Evolutionary conservation across 2,797 vertebrate species (phyloP), one percentile per base, ranked within the genome.

Genomic region (Brachyrhaphis roseni): DNA sequence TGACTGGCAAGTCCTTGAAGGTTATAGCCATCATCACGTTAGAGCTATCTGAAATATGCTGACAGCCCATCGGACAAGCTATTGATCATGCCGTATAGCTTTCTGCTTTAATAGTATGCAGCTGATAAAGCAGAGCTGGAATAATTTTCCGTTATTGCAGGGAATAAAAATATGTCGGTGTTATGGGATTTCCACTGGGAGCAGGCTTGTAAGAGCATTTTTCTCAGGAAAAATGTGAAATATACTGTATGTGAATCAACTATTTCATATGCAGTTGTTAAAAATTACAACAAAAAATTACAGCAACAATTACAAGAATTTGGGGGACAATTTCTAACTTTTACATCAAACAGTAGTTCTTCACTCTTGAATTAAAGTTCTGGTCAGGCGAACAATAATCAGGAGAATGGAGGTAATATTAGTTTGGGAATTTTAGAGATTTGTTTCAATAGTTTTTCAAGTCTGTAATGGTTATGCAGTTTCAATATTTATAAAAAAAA

Each of bases 41-140:
- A 93, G 89, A 91, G 89, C 90, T 86, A 90, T 94, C 95, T 95
- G 93, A 95, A 93, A 92, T 94, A 93, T 92, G 91, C 94, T 92
- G 95, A 95, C 94, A 94, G 91, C 88, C 93, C 91, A 95, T 93
- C 93, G 93, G 93, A 94, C 88, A 90, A 89, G 83, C 78, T 94
- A 95, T 95, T 92, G 95, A 96, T 95, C 88, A 90, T 26, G 51
- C 80, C 73, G 66, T 74, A 88, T 82, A 86, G 79, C 75, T 76
- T 82, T 91, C 77, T 83, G n/a, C 89, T 92, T 91, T 92, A 93
- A 93, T 94, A 89, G 85, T 85, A 93, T 90, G 87, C 90, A 82
- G 90, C 90, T 86, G 88, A 91, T 93, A 92, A 92, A 89, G 85
- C 81, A 78, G 80, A 79, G 85, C 59, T 80, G 83, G 86, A 90